Percentiles rank a stretch among this genome's conserved stretches.
Conservation (phyloP, 2,113 vertebrate genomes). For the Coregonus clupeaformis region DNA sequence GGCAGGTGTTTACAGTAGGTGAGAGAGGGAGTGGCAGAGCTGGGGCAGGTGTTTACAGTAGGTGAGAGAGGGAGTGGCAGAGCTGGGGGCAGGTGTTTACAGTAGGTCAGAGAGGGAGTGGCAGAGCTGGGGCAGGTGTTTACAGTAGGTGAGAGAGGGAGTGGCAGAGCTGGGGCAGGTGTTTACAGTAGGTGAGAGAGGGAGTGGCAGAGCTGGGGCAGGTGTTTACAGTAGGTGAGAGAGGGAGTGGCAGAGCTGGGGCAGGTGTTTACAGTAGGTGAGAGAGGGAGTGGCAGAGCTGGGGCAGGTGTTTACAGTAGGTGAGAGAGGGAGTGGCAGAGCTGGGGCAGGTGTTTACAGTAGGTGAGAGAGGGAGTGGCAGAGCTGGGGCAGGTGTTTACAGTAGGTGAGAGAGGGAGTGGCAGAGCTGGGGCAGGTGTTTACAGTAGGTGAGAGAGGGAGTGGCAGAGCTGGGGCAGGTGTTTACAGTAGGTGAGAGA, state of each 20-base stretch:
- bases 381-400: not conserved
- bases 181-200: slow-evolving; percentile 39
- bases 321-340: slow-evolving; percentile 46
- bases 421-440: not conserved
- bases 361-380: slow-evolving; percentile 46
- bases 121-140: not conserved
- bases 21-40: slow-evolving; percentile 43
- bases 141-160: slow-evolving; percentile 46
- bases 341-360: not conserved
- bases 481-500: not conserved
- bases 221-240: slow-evolving; percentile 31
- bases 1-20: not conserved
- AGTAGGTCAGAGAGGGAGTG: too few relatives aligned
- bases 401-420: slow-evolving; percentile 46
- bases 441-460: slow-evolving; percentile 43
- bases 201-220: not conserved
- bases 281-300: not conserved
- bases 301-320: not conserved
- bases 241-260: slow-evolving; percentile 2
- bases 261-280: slow-evolving; percentile 27
- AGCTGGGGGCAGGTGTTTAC: not conserved
- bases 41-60: not conserved
- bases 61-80: slow-evolving; percentile 47
- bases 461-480: not conserved
- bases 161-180: not conserved